Evolutionary conservation across 1,140 invertebrate species (phyloP), one percentile per base, ranked within the genome.

Genomic region (Drosophila micromelanica): DNA sequence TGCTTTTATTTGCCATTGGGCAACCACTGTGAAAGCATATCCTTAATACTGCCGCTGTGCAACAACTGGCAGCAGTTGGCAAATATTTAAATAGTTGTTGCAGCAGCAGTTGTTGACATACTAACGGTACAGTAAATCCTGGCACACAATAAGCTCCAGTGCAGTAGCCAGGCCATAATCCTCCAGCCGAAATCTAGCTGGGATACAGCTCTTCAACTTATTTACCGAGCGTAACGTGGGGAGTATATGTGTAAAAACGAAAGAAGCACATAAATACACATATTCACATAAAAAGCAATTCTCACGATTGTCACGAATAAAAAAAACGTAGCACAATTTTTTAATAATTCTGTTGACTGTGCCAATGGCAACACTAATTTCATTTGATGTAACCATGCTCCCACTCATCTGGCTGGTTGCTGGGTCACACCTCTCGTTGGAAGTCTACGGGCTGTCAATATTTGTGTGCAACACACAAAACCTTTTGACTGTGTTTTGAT

Each of bases 331-430:
- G 23, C 12, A 46, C 5, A 11, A 12, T 48, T 61, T 49, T 38
- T 40, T 60, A 73, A 54, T 60, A 67, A 60, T 72, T 59, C 37
- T 43, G 40, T 59, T 51, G 68, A 30, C 54, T 65, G 37, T 52
- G 54, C 55, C 64, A 73, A 60, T 73, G 63, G 48, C 48, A 73
- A 60, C 48, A 55, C n/a, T 73, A 68, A 73, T 70, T 73, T 69
- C 38, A 73, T 73, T 73, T 73, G 56, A 69, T 69, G 51, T 73
- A 57, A 49, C 51, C 48, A 35, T 15, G 37, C 27, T 23, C 4
- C 20, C 15, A 17, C 17, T 17, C 17, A 17, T 17, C 17, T 17
- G 1, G 2, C 15, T 3, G 3, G 32, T 30, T 60, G 35, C 17
- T 2, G 17, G 17, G 17, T 65, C 30, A 51, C 55, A 67, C 63